These are phyloP conservation scores for Caenorhabditis sp. DNA, from an alignment of 2,888 invertebrate genomes.

Conservation along the genomic window DNA sequence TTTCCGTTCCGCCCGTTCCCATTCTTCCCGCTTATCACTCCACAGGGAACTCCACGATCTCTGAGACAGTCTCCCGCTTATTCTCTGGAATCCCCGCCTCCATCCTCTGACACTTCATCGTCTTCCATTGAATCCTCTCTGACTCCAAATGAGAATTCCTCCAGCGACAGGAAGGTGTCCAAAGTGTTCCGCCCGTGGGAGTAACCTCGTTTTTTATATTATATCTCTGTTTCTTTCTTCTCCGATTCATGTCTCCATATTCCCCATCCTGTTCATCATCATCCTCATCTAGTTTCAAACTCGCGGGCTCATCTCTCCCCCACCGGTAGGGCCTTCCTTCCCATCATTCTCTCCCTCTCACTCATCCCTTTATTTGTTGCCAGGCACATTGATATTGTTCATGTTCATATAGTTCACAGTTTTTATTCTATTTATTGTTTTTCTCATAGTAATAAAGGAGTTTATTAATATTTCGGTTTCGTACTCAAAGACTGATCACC, in stretches of 20 bases:
- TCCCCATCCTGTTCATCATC: too few species aligned
- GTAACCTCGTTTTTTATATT: neutral
- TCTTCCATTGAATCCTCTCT: conserved; percentile 49
- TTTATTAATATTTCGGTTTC: neutral
- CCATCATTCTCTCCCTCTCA: neutral
- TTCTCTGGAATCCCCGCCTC: conserved; percentile 55
- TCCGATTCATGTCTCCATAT: neutral
- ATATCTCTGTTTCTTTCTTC: neutral
- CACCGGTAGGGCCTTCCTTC: conserved; percentile 14
- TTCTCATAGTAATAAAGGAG: neutral
- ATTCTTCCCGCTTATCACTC: conserved; percentile 23
- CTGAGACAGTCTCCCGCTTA: conserved; percentile 44
- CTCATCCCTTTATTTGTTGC: neutral
- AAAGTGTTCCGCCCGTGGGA: conserved; percentile 49
- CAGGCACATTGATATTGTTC: too few species aligned
- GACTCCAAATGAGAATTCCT: conserved; percentile 28
- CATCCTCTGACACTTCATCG: conserved; percentile 49
- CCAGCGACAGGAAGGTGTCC: neutral
- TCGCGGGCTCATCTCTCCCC: neutral
- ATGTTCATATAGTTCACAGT: too few species aligned
- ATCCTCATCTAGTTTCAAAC: conserved; percentile 5
- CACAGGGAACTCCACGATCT: neutral
- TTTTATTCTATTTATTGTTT: too few species aligned
- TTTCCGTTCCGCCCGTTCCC: conserved; percentile 26
- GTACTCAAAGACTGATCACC: too few species aligned